A percentile compares a stretch with the other conserved stretches of the same genome.
Evolutionary conservation across 2,888 invertebrate species (phyloP).

Genomic region (Trissoscelio sp.): DNA sequence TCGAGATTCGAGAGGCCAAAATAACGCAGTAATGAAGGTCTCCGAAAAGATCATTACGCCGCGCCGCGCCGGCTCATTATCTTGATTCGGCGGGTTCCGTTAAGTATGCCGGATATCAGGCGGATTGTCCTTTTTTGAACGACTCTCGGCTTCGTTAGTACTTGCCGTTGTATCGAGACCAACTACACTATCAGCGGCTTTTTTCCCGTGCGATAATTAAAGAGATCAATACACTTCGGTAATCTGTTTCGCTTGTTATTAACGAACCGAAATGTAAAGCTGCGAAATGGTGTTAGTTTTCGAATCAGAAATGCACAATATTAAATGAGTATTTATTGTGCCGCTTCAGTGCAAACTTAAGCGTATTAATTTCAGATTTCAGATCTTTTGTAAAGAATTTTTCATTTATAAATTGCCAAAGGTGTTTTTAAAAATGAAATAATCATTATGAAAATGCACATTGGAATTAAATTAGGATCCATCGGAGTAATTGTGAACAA

Average conservation of each 20-base stretch:
- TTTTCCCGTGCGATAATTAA: conserved; percentile 10
- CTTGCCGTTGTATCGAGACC: conserved; percentile 1
- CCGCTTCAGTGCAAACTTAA: too few relatives aligned
- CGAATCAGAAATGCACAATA: too few relatives aligned
- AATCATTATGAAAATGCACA: too few relatives aligned
- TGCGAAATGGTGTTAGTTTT: too few relatives aligned
- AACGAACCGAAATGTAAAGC: not conserved
- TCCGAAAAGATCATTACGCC: conserved; percentile 31
- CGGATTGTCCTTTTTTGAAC: conserved; percentile 15
- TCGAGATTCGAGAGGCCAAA: not conserved
- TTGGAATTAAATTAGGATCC: too few relatives aligned
- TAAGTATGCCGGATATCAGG: conserved; percentile 30
- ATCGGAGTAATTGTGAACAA: too few relatives aligned
- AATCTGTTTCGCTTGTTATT: conserved; percentile 12
- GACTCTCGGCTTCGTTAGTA: conserved; percentile 15
- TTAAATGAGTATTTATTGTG: too few relatives aligned
- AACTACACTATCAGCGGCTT: not conserved
- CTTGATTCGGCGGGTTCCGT: conserved; percentile 30
- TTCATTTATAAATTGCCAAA: too few relatives aligned
- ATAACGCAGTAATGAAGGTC: conserved; percentile 22
- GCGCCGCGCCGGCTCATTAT: too few relatives aligned
- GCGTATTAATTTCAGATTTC: too few relatives aligned
- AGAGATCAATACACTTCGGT: conserved; percentile 25
- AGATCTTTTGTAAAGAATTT: too few relatives aligned
- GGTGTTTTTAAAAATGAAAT: too few relatives aligned